phyloP scores from a whole-genome alignment of 2,113 vertebrate genomes.

The Oncorhynchus keta region DNA sequence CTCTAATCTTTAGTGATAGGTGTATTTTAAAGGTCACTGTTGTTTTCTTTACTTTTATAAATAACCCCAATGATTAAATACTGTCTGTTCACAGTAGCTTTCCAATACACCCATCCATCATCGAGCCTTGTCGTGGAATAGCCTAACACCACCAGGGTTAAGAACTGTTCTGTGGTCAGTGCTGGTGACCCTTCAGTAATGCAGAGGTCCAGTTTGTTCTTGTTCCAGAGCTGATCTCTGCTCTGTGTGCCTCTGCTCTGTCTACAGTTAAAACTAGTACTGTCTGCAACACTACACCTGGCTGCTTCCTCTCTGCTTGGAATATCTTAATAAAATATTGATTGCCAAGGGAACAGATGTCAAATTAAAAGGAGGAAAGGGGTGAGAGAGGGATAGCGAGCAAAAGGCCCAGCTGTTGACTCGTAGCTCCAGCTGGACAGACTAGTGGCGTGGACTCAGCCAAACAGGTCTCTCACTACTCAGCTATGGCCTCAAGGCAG shows the following conservation, averaged over 20 bases:
- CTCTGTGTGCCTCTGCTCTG: background rate
- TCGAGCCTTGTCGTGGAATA: background rate
- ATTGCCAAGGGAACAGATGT: no score
- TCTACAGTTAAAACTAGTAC: no score
- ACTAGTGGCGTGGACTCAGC: no score
- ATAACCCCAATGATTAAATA: background rate
- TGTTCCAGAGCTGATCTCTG: background rate
- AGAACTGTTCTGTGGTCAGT: background rate
- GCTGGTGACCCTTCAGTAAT: no score
- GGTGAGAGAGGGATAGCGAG: constrained; percentile 3
- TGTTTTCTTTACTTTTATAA: background rate
- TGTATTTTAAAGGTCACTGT: background rate
- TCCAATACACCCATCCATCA: background rate
- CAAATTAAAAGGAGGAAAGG: background rate
- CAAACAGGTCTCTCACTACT: background rate
- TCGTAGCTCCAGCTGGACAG: background rate
- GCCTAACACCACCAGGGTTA: background rate
- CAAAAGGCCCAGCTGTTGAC: constrained; percentile 7
- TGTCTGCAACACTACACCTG: no score
- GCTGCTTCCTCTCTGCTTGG: no score
- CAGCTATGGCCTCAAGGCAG: no score
- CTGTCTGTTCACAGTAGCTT: background rate
- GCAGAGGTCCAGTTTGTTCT: background rate
- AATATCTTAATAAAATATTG: no score
- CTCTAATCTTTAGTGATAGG: background rate